Evolutionary conservation across 2,797 vertebrate genomes (phyloP).

Genomic region (Pitangus sulphuratus): DNA sequence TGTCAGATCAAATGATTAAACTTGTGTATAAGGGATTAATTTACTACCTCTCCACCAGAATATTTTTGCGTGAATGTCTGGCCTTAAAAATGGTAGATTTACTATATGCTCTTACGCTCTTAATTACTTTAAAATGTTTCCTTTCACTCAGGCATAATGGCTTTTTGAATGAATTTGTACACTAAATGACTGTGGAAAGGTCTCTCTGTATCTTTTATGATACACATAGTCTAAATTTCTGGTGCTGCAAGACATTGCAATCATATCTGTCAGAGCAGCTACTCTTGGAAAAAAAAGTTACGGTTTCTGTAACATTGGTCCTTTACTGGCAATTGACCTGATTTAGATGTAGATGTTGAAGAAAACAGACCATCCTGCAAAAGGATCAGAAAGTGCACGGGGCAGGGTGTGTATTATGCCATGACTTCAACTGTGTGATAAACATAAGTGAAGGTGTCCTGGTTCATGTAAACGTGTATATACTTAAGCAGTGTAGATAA

Average conservation of each 20-base stretch:
- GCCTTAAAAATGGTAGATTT: not conserved
- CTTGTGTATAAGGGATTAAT: not conserved
- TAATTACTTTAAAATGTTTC: not conserved
- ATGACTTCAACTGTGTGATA: not conserved
- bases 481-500: not conserved
- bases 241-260: not conserved
- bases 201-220: not conserved
- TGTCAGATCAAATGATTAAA: not conserved
- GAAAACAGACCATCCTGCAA: not conserved
- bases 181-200: not conserved
- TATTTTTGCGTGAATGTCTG: not conserved
- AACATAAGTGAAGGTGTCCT: not conserved
- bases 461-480: not conserved
- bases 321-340: not conserved
- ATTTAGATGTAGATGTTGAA: not conserved
- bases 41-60: not conserved
- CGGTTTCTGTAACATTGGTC: not conserved
- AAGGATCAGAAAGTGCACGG: not conserved
- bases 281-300: not conserved
- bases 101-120: not conserved
- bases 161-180: not conserved
- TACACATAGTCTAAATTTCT: not conserved
- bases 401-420: fast-evolving
- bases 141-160: not conserved
- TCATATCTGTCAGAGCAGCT: not conserved